Conservation (phyloP, 2,797 vertebrate species). For the Anguilla marmorata region DNA sequence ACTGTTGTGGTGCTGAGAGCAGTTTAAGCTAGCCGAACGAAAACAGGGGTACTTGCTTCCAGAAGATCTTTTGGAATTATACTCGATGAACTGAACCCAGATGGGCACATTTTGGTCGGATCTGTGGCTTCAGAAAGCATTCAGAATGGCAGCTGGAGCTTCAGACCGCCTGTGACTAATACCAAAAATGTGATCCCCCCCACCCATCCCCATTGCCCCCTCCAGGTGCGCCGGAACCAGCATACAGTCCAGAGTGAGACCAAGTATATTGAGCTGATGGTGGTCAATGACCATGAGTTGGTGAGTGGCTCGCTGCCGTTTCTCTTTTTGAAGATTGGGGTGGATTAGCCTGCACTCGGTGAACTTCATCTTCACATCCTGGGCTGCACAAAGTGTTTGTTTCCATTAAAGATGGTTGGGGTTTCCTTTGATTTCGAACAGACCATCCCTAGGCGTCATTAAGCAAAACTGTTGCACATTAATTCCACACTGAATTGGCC, state of each 20-base stretch:
- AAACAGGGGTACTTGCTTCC: not conserved
- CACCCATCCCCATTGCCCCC: not conserved
- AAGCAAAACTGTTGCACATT: not conserved
- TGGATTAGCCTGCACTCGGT: not conserved
- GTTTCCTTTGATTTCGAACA: not conserved
- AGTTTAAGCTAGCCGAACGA: not conserved
- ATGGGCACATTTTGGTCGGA: conserved; percentile 35
- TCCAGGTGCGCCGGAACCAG: conserved; percentile 81
- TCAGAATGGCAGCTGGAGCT: not conserved
- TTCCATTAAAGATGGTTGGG: not conserved
- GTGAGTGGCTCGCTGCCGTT: conserved; percentile 62
- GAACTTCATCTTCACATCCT: not conserved
- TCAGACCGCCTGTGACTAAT: not conserved
- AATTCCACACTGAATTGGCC: not conserved
- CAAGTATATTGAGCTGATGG: conserved; percentile 94
- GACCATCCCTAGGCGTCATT: not conserved
- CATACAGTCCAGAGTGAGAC: conserved; percentile 92
- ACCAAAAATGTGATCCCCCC: not conserved
- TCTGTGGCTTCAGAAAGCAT: conserved; percentile 27
- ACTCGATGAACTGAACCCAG: conserved; percentile 29
- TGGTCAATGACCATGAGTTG: conserved; percentile 92
- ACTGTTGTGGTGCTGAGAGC: not conserved
- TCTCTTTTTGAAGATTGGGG: not conserved
- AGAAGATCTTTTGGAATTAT: not conserved
- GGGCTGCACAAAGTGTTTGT: not conserved